Evolutionary conservation across 2,888 invertebrate genomes (phyloP).

Genomic region (Ophioninae sp.): DNA sequence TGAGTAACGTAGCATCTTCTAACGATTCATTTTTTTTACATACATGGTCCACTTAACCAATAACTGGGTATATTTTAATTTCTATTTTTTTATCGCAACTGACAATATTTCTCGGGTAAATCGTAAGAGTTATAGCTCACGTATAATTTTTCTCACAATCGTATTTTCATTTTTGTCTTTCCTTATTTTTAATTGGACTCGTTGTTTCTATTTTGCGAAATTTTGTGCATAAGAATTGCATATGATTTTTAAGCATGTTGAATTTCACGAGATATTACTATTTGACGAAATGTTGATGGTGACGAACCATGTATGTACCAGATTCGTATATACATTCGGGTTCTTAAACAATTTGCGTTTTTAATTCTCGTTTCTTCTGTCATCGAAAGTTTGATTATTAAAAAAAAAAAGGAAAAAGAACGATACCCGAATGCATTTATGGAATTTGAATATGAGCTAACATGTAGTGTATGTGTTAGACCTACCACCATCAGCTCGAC

Average conservation of each 20-base stretch:
- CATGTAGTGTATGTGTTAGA: conserved; percentile 77
- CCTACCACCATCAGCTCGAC: conserved; percentile 74
- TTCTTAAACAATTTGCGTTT: conserved; percentile 30
- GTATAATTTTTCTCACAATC: neutral
- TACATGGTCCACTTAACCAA: conserved; percentile 52
- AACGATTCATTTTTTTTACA: conserved; percentile 47
- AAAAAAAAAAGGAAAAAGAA: conserved; percentile 4
- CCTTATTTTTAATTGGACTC: neutral
- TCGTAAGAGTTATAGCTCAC: neutral
- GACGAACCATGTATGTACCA: conserved; percentile 59
- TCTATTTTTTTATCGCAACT: neutral
- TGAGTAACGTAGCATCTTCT: conserved; percentile 50
- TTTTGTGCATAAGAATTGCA: neutral
- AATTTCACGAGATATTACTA: neutral
- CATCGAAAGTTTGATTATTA: neutral
- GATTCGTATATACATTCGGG: conserved; percentile 74
- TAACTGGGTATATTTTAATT: neutral
- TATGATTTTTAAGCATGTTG: conserved; percentile 5
- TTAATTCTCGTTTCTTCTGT: neutral
- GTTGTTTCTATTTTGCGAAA: neutral
- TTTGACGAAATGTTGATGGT: conserved; percentile 6
- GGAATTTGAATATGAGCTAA: conserved; percentile 70
- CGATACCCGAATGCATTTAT: conserved; percentile 71
- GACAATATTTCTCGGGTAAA: neutral
- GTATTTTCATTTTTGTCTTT: neutral